These are phyloP conservation scores for Incurvaria masculella DNA, from an alignment of 2,888 invertebrate genomes.

Conservation along the genomic window DNA sequence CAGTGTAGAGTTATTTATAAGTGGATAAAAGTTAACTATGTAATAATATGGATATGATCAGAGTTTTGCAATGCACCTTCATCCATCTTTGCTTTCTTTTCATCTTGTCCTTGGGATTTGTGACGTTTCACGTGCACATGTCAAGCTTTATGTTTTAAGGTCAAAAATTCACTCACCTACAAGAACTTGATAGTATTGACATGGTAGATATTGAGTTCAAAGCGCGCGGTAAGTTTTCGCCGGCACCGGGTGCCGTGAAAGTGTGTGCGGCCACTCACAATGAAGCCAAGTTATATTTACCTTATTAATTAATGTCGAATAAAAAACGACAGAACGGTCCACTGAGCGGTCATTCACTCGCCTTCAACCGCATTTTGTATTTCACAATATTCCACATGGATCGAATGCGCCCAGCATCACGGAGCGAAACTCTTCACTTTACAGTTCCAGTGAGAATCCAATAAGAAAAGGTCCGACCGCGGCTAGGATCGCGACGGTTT, in stretches of 20 bases:
- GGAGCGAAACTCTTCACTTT: not conserved
- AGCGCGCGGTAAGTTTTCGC: too few relatives aligned
- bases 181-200: too few relatives aligned
- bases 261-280: not conserved
- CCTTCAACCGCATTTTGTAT: not conserved
- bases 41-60: too few relatives aligned
- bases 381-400: not conserved
- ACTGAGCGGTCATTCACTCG: not conserved
- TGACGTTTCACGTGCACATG: too few relatives aligned
- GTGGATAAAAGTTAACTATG: too few relatives aligned
- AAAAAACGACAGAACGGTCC: not conserved
- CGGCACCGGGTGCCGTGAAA: not conserved
- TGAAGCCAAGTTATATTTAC: not conserved
- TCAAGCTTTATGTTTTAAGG: too few relatives aligned
- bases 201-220: too few relatives aligned
- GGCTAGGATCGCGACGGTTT: not conserved
- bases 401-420: not conserved
- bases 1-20: too few relatives aligned
- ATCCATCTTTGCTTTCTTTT: too few relatives aligned
- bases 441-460: not conserved
- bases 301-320: not conserved
- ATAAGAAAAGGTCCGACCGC: not conserved
- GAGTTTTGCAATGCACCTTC: too few relatives aligned
- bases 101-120: too few relatives aligned
- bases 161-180: too few relatives aligned